A percentile compares a stretch with the other conserved stretches of the same genome.
phyloP scores from a whole-genome alignment of 2,113 vertebrate species.

The Rhinolophus sinicus region DNA sequence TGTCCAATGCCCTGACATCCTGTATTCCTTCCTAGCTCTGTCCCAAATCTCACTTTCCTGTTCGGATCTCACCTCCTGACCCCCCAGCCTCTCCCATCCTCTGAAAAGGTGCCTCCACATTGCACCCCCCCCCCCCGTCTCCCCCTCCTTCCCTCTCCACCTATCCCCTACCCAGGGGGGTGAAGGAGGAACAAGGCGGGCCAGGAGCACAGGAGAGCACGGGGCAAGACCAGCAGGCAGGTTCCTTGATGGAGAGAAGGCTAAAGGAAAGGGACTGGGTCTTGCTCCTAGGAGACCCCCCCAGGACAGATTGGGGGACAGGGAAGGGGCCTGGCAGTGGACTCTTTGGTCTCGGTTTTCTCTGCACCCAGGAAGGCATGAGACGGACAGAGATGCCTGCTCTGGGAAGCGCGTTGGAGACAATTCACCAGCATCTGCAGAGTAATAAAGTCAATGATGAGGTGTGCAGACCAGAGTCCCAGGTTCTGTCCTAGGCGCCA shows the following conservation, averaged over 20 bases:
- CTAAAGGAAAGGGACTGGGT: no score
- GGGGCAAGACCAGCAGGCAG: rapidly evolving
- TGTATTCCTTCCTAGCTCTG: no score
- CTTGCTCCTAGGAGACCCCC: neutral
- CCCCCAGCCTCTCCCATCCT: rapidly evolving
- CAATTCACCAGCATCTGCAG: neutral
- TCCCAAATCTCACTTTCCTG: neutral
- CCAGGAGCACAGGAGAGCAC: neutral
- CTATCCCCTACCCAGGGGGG: neutral
- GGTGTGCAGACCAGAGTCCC: neutral
- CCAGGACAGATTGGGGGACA: rapidly evolving
- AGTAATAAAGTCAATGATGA: slow-evolving; percentile 46
- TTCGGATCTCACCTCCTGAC: rapidly evolving
- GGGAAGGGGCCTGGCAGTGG: neutral
- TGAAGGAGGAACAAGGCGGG: neutral
- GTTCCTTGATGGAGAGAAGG: neutral
- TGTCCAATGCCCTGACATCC: rapidly evolving
- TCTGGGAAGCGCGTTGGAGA: rapidly evolving
- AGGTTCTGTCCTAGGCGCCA: neutral
- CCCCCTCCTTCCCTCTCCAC: neutral
- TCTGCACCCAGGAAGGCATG: rapidly evolving
- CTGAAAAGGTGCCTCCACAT: rapidly evolving
- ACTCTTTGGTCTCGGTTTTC: no score
- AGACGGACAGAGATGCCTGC: neutral
- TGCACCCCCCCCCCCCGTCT: rapidly evolving